A percentile compares a stretch with the other conserved stretches of the same genome.
phyloP scores from a whole-genome alignment of 2,113 vertebrate species.

The Cichladusa arquata region DNA sequence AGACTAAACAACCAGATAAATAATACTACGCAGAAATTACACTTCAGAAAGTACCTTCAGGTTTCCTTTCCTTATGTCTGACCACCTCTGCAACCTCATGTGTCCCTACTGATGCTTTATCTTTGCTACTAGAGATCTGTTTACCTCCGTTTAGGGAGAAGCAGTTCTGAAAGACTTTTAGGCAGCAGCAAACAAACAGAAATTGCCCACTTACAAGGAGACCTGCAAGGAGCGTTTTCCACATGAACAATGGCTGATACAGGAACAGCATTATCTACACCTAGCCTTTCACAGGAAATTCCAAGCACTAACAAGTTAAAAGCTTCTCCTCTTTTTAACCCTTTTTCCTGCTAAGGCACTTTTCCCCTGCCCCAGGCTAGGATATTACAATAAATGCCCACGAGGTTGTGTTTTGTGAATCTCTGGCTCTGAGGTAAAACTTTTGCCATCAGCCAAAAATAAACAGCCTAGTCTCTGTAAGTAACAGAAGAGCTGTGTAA shows the following conservation, averaged over 20 bases:
- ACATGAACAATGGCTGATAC: not conserved
- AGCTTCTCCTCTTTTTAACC: not conserved
- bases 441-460: not conserved
- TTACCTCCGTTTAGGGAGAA: not conserved
- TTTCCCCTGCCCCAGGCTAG: not conserved
- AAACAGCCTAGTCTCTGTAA: not conserved
- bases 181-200: not conserved
- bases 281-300: not conserved
- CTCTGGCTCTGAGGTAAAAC: not conserved
- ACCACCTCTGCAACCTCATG: not conserved
- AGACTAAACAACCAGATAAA: not conserved
- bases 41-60: not conserved
- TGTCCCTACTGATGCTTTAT: accelerated
- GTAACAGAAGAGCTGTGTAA: not conserved
- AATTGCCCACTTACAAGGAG: not conserved
- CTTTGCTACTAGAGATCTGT: not conserved
- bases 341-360: not conserved
- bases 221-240: not conserved
- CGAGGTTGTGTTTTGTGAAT: not conserved
- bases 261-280: not conserved
- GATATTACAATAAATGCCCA: not conserved
- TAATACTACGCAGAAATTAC: not conserved
- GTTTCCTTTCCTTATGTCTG: not conserved
- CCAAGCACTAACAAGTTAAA: not conserved
- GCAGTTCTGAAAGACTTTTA: not conserved